A percentile compares a stretch with the other conserved stretches of the same genome.
These are phyloP conservation scores for Suncus etruscus DNA, from an alignment of 2,113 vertebrate species.

Conservation along the genomic window DNA sequence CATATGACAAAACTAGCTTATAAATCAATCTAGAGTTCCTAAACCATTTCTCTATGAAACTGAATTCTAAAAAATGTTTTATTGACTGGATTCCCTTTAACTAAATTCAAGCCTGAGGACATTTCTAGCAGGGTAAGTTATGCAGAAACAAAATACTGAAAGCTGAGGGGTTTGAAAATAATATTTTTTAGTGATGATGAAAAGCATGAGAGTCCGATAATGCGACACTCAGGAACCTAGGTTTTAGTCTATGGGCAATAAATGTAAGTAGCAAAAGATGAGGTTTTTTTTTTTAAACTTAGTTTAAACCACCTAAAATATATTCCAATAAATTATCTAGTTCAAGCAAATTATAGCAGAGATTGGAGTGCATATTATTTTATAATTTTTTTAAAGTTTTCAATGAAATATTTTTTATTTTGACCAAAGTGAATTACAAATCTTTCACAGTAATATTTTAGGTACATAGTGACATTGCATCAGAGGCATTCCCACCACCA, in stretches of 20 bases:
- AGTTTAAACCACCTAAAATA: neutral
- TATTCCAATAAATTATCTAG: neutral
- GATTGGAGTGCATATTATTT: neutral
- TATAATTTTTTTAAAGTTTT: too few species aligned
- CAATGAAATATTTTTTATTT: too few species aligned
- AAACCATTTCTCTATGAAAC: neutral
- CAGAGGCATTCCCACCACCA: too few species aligned
- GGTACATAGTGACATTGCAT: too few species aligned
- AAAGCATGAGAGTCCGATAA: neutral
- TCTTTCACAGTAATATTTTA: too few species aligned
- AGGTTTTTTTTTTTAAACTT: neutral
- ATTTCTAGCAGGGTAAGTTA: neutral
- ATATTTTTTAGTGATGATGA: neutral
- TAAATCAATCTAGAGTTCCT: neutral
- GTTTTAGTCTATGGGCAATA: neutral
- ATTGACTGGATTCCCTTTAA: neutral
- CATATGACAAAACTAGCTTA: neutral
- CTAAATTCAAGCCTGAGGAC: neutral
- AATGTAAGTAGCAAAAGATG: neutral
- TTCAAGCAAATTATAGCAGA: neutral
- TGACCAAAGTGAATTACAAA: too few species aligned
- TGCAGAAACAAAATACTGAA: neutral
- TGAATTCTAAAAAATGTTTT: neutral
- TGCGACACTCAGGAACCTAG: neutral
- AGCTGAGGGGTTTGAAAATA: neutral